Conservation (phyloP, 2,888 invertebrate genomes). For the Smittia sp. region DNA sequence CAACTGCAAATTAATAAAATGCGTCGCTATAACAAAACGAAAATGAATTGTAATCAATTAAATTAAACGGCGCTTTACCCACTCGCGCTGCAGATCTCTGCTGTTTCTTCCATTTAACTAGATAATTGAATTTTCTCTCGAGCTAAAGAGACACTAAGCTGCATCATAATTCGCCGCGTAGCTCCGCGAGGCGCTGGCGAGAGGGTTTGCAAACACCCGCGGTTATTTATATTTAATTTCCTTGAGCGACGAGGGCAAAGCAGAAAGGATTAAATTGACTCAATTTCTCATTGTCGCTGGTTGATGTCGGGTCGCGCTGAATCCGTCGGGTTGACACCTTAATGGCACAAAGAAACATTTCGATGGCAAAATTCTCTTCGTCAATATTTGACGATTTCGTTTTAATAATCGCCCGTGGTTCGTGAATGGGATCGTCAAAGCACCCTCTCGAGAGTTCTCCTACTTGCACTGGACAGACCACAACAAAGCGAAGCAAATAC, state of each 20-base stretch:
- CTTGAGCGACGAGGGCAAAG: not conserved
- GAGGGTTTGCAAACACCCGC: not conserved
- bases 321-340: not conserved
- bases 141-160: not conserved
- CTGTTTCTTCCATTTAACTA: not conserved
- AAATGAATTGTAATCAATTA: conserved; percentile 2
- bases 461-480: no score
- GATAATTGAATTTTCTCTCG: conserved; percentile 7
- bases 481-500: no score
- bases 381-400: not conserved
- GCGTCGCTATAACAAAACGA: not conserved
- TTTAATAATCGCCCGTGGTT: no score
- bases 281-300: not conserved
- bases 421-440: no score
- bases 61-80: not conserved
- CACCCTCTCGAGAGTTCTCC: no score
- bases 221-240: conserved; percentile 2
- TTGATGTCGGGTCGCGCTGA: not conserved
- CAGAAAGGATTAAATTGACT: not conserved
- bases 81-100: not conserved
- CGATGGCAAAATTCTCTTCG: not conserved
- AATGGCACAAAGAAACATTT: not conserved
- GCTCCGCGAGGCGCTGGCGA: not conserved
- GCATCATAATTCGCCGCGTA: not conserved
- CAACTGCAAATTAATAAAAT: conserved; percentile 2